Evolutionary conservation across 2,888 invertebrate species (phyloP).

Genomic region (Rhagophthalmus giganteus): DNA sequence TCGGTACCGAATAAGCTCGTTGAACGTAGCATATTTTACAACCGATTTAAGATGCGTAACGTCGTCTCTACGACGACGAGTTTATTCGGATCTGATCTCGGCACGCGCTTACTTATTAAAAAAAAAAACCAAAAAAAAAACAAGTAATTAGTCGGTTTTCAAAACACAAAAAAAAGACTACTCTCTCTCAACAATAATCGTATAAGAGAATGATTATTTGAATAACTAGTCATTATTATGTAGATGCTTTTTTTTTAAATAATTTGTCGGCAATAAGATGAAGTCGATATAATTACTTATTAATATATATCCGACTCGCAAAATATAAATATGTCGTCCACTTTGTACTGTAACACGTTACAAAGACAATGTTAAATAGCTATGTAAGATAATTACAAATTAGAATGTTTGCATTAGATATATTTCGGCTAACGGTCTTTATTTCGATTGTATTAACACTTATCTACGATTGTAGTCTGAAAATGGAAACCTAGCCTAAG

Average conservation of each 20-base stretch:
- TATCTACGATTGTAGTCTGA: background rate
- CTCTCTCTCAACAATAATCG: too few species aligned
- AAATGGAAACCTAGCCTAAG: background rate
- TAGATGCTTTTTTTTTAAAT: slow-evolving; percentile 23
- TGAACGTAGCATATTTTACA: too few species aligned
- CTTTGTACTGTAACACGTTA: slow-evolving; percentile 27
- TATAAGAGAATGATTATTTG: background rate
- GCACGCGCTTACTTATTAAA: too few species aligned
- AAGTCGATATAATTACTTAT: slow-evolving; percentile 17
- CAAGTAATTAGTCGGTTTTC: too few species aligned
- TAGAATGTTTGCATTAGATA: slow-evolving; percentile 12
- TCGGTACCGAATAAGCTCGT: too few species aligned
- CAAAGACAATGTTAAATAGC: slow-evolving; percentile 21
- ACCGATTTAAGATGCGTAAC: too few species aligned
- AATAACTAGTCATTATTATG: slow-evolving; percentile 24
- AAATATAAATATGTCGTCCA: slow-evolving; percentile 25
- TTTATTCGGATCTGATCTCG: too few species aligned
- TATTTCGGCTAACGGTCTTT: slow-evolving; percentile 3
- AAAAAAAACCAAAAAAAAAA: too few species aligned
- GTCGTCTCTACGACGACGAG: too few species aligned
- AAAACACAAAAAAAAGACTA: too few species aligned
- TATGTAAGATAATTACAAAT: slow-evolving; percentile 21
- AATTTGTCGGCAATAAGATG: slow-evolving; percentile 24
- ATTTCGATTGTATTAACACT: background rate
- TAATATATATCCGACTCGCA: slow-evolving; percentile 21